A percentile compares a stretch with the other conserved stretches of the same genome.
phyloP scores from a whole-genome alignment of 1,140 invertebrate genomes.

The Physella acuta region DNA sequence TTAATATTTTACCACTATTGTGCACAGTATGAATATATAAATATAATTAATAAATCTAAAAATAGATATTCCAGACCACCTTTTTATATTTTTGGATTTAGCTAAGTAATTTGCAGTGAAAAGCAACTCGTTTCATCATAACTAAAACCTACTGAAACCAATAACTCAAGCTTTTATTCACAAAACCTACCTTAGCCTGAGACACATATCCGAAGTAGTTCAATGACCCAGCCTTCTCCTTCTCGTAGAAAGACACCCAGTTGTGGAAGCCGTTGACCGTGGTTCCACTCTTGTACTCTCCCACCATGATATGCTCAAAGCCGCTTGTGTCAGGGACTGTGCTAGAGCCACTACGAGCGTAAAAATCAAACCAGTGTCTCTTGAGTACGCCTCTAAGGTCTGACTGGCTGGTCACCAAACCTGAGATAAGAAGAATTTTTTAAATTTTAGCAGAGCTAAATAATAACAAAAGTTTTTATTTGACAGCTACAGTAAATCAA shows the following conservation, averaged over 20 bases:
- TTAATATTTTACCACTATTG: too few relatives aligned
- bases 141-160: too few relatives aligned
- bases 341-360: slow-evolving; percentile 38
- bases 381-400: slow-evolving; percentile 31
- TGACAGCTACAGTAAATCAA: too few relatives aligned
- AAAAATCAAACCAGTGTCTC: slow-evolving; percentile 55
- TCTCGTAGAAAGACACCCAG: slow-evolving; percentile 57
- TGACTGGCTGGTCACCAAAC: slow-evolving; percentile 10
- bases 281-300: slow-evolving; percentile 46
- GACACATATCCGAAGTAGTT: slow-evolving; percentile 56
- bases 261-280: slow-evolving; percentile 60
- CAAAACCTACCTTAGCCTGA: not conserved
- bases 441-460: too few relatives aligned
- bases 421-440: slow-evolving; percentile 24
- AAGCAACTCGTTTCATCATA: too few relatives aligned
- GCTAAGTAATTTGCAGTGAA: too few relatives aligned
- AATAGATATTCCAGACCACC: too few relatives aligned
- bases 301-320: slow-evolving; percentile 61
- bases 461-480: too few relatives aligned
- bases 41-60: too few relatives aligned
- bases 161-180: not conserved
- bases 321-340: slow-evolving; percentile 46
- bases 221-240: slow-evolving; percentile 50
- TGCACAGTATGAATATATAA: too few relatives aligned
- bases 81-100: too few relatives aligned